phyloP scores from a whole-genome alignment of 2,113 vertebrate species.

The Petrocephalus microphthalmus region DNA sequence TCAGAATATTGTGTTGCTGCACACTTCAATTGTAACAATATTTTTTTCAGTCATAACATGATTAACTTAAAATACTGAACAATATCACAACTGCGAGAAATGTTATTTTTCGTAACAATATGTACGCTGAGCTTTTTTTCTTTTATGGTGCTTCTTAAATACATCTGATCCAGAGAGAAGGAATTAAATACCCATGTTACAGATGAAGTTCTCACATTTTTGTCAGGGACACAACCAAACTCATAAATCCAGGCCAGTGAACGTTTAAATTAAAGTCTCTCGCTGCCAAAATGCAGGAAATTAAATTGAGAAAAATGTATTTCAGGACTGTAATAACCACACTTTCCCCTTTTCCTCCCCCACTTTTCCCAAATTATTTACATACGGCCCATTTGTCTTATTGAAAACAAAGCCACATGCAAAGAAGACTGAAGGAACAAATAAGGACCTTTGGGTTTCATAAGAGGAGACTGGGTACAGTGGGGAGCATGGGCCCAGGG shows the following conservation, averaged over 20 bases:
- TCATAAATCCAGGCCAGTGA: neutral
- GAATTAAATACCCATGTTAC: neutral
- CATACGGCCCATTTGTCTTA: neutral
- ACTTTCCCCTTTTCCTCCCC: neutral
- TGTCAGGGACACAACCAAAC: neutral
- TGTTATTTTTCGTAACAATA: too few relatives aligned
- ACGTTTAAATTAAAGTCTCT: neutral
- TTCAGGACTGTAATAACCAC: neutral
- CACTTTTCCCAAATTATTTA: slow-evolving; percentile 2
- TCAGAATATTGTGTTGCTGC: neutral
- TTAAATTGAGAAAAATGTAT: slow-evolving; percentile 7
- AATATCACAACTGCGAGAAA: neutral
- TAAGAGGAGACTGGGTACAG: neutral
- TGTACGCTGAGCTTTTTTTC: neutral
- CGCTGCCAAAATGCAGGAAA: neutral
- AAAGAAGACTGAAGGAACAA: neutral
- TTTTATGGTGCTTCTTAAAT: neutral
- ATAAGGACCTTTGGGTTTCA: neutral
- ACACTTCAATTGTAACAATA: neutral
- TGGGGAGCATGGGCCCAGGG: neutral
- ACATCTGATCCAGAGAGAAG: neutral
- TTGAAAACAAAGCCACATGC: neutral
- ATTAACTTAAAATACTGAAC: neutral
- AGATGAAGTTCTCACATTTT: neutral
- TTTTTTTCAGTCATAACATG: neutral